A percentile compares a stretch with the other conserved stretches of the same genome.
Evolutionary conservation across 2,888 invertebrate species (phyloP).

Genomic region (Plagodis dolabraria): DNA sequence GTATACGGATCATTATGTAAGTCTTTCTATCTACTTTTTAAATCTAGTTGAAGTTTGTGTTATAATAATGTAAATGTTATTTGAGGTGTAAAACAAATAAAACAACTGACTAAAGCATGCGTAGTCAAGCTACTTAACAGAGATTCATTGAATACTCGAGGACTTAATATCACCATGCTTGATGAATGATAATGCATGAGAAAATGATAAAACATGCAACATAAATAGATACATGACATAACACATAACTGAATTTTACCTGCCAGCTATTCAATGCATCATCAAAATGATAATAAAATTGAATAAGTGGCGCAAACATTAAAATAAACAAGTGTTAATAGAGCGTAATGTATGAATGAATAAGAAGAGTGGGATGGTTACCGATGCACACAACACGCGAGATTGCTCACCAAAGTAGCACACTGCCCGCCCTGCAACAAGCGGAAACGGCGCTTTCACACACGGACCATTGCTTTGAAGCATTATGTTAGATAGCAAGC

Average conservation of each 20-base stretch:
- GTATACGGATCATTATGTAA: neutral
- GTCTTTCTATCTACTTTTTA: slow-evolving; percentile 13
- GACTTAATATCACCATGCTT: slow-evolving; percentile 50
- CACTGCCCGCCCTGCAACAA: slow-evolving; percentile 95
- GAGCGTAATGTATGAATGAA: slow-evolving; percentile 79
- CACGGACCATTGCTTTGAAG: slow-evolving; percentile 48
- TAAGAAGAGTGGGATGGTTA: slow-evolving; percentile 93
- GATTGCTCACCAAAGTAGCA: slow-evolving; percentile 97
- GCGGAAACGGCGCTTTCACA: slow-evolving; percentile 78
- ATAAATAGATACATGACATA: slow-evolving; percentile 57
- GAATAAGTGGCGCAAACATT: slow-evolving; percentile 66
- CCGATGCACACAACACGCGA: slow-evolving; percentile 98
- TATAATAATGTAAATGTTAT: slow-evolving; percentile 35
- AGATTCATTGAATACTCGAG: slow-evolving; percentile 32
- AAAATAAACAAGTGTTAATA: slow-evolving; percentile 73
- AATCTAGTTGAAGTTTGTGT: slow-evolving; percentile 19
- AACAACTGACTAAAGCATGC: slow-evolving; percentile 25
- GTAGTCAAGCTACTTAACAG: slow-evolving; percentile 32
- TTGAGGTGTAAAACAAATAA: slow-evolving; percentile 19
- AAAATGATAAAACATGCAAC: slow-evolving; percentile 74
- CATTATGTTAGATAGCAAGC: slow-evolving; percentile 32
- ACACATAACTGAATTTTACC: slow-evolving; percentile 43
- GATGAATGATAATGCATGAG: slow-evolving; percentile 44
- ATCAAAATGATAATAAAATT: slow-evolving; percentile 27
- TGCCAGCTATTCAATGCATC: slow-evolving; percentile 60